phyloP scores from a whole-genome alignment of 2,797 vertebrate species.

The Setipinna tenuifilis region DNA sequence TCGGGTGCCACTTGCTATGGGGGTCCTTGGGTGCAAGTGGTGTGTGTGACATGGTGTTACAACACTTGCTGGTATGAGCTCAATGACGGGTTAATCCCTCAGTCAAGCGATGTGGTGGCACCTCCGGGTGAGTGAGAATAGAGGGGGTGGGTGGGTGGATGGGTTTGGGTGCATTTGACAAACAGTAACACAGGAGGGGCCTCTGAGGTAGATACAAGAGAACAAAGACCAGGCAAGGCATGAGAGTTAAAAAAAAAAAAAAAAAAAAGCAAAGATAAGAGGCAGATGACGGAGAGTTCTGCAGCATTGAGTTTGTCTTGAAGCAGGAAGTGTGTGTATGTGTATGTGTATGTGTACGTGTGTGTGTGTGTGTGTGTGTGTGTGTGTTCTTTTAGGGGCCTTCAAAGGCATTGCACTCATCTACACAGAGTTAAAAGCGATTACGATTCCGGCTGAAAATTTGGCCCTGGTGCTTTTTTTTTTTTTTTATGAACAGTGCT shows the following conservation, averaged over 20 bases:
- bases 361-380: neutral
- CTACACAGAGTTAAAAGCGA: neutral
- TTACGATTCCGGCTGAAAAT: neutral
- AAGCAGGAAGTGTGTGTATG: neutral
- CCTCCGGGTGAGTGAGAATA: neutral
- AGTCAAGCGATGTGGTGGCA: neutral
- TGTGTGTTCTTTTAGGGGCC: neutral
- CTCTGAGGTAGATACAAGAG: no score
- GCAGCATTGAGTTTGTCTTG: neutral
- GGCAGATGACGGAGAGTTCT: neutral
- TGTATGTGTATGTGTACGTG: neutral
- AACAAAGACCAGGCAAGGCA: neutral
- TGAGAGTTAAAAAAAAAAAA: neutral
- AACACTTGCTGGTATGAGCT: neutral
- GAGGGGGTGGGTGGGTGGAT: neutral
- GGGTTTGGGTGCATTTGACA: neutral
- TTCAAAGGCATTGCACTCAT: neutral
- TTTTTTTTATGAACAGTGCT: no score
- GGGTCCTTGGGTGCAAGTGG: neutral
- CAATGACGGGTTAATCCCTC: conserved; percentile 15
- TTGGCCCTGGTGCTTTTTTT: neutral
- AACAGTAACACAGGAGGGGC: no score
- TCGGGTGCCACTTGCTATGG: neutral
- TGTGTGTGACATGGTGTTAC: neutral
- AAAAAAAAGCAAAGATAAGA: neutral